Evolutionary conservation across 2,888 invertebrate species (phyloP).

Genomic region (Crepidodera aurea): DNA sequence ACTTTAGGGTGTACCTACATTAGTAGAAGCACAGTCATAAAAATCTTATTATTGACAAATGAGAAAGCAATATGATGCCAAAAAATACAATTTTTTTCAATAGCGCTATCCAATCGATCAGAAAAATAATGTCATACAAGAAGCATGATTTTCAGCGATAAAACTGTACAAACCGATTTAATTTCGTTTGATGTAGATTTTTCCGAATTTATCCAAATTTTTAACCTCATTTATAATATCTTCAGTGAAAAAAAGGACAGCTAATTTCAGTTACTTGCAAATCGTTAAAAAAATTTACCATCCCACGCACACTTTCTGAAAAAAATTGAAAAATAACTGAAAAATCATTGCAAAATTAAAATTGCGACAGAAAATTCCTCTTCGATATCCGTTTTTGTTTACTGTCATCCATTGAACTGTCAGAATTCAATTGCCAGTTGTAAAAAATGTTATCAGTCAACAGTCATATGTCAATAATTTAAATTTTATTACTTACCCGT

Average conservation of each 20-base stretch:
- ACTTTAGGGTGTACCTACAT: no score
- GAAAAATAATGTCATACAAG: no score
- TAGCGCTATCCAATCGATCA: no score
- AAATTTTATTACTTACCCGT: conserved; percentile 44
- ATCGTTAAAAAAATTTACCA: conserved; percentile 22
- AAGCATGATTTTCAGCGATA: conserved; percentile 21
- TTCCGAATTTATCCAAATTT: conserved; percentile 1
- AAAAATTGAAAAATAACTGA: conserved; percentile 4
- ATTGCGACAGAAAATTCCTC: no score
- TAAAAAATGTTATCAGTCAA: neutral
- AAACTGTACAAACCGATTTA: conserved; percentile 21
- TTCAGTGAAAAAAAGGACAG: conserved; percentile 10
- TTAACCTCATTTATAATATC: conserved; percentile 1
- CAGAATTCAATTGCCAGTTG: neutral
- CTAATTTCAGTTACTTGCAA: conserved; percentile 16
- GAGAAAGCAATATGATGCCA: no score
- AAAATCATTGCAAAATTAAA: neutral
- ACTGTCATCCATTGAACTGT: neutral
- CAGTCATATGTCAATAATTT: neutral
- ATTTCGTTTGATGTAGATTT: conserved; percentile 6
- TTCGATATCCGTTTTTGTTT: no score
- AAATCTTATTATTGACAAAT: neutral
- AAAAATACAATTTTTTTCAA: no score
- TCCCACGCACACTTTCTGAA: conserved; percentile 14
- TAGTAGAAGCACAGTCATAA: neutral